These are phyloP conservation scores for Meiosimyza decipiens DNA, from an alignment of 2,888 invertebrate genomes.

Conservation along the genomic window DNA sequence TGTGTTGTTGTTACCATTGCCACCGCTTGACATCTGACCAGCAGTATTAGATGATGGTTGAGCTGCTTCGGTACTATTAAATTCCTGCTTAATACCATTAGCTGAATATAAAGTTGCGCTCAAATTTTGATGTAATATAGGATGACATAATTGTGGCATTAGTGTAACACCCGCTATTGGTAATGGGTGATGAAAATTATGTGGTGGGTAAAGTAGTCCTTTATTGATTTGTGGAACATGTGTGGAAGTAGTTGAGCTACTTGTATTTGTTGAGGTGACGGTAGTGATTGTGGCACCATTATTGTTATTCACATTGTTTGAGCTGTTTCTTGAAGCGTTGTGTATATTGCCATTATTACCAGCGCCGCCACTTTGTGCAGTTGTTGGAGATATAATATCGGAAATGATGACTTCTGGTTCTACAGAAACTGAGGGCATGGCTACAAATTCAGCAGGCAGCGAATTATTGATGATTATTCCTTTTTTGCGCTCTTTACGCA, in stretches of 20 bases:
- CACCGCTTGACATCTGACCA: conserved; percentile 30
- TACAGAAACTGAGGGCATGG: conserved; percentile 55
- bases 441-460: conserved; percentile 57
- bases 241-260: conserved; percentile 50
- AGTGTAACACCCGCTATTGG: conserved; percentile 60
- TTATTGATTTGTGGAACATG: conserved; percentile 53
- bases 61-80: conserved; percentile 38
- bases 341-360: conserved; percentile 44
- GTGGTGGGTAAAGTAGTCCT: conserved; percentile 57
- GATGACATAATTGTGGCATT: conserved; percentile 63
- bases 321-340: conserved; percentile 44
- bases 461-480: conserved; percentile 58
- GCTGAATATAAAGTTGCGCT: conserved; percentile 58
- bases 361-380: conserved; percentile 45
- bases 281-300: conserved; percentile 43
- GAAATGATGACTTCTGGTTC: conserved; percentile 60
- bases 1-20: conserved; percentile 39
- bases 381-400: conserved; percentile 43
- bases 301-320: conserved; percentile 41
- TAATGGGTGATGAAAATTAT: conserved; percentile 60
- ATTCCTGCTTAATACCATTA: conserved; percentile 62
- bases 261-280: conserved; percentile 45
- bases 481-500: conserved; percentile 63
- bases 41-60: conserved; percentile 28
- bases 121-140: conserved; percentile 61